phyloP scores from a whole-genome alignment of 2,113 vertebrate genomes.

The Plecturocebus donacophilus region DNA sequence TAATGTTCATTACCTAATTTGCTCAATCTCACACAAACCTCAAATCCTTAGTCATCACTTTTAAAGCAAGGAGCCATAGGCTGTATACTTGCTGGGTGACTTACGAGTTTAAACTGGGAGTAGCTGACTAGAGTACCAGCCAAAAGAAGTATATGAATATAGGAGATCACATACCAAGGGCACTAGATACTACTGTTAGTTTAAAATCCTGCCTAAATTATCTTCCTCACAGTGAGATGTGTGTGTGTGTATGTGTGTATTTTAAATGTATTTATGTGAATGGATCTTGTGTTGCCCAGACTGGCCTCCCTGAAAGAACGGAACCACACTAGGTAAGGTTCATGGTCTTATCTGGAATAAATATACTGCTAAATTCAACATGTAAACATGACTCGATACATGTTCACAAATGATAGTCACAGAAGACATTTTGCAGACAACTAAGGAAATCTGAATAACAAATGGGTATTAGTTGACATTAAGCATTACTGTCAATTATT shows the following conservation, averaged over 20 bases:
- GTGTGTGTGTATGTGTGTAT: no score
- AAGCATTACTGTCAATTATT: neutral
- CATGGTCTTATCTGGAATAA: neutral
- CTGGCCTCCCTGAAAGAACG: neutral
- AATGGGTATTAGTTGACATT: neutral
- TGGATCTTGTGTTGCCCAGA: neutral
- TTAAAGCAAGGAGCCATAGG: neutral
- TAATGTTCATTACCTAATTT: neutral
- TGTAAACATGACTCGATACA: neutral
- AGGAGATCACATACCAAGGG: neutral
- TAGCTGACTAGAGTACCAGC: neutral
- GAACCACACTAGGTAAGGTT: neutral
- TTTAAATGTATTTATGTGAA: neutral
- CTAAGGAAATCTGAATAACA: neutral
- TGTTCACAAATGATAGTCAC: neutral
- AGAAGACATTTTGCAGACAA: neutral
- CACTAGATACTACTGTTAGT: neutral
- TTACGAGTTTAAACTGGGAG: neutral
- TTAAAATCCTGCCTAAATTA: conserved; percentile 1
- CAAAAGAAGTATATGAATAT: neutral
- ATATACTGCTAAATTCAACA: neutral
- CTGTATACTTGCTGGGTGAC: neutral
- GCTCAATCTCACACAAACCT: neutral
- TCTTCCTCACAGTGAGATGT: neutral
- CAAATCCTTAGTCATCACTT: neutral